Evolutionary conservation across 2,888 invertebrate genomes (phyloP).

Genomic region (Cataglyphis livida): DNA sequence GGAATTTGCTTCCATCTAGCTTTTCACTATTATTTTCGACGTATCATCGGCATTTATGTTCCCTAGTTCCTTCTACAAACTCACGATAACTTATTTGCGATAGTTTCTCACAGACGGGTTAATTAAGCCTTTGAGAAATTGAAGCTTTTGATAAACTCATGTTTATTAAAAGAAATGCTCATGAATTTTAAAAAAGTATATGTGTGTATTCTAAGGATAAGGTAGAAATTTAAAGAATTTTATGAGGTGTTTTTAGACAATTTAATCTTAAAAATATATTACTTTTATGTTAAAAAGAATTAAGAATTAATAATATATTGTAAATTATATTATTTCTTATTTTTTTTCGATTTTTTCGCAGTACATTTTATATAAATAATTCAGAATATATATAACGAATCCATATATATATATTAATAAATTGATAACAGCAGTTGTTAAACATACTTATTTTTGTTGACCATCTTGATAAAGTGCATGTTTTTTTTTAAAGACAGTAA

Average conservation of each 20-base stretch:
- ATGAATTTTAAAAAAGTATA: not conserved
- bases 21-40: constrained; percentile 68
- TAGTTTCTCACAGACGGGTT: not conserved
- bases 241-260: not conserved
- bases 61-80: constrained; percentile 60
- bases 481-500: constrained; percentile 78
- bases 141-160: too few relatives aligned
- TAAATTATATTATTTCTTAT: not conserved
- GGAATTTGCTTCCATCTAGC: constrained; percentile 74
- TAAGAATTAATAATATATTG: not conserved
- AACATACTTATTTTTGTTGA: constrained; percentile 71
- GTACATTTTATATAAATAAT: not conserved
- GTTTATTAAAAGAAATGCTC: not conserved
- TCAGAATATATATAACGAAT: not conserved
- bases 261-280: not conserved
- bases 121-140: constrained; percentile 28
- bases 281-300: not conserved
- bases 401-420: not conserved
- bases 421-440: not conserved
- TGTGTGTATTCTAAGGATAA: not conserved
- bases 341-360: not conserved
- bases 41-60: constrained; percentile 62
- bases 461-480: constrained; percentile 79
- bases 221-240: not conserved
- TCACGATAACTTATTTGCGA: constrained; percentile 44